phyloP scores from a whole-genome alignment of 1,140 invertebrate species.

The Megathymus violae region DNA sequence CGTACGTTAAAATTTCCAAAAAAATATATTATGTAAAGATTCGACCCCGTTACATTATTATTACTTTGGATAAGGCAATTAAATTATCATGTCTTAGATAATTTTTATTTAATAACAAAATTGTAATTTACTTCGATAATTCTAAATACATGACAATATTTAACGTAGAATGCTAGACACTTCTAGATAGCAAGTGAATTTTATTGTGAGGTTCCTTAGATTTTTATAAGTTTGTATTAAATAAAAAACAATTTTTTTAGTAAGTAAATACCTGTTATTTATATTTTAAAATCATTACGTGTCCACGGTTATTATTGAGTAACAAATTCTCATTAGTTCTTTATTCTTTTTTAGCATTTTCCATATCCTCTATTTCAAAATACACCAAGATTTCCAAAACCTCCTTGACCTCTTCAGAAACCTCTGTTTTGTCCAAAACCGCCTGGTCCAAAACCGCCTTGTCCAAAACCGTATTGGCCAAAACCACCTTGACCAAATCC shows the following conservation, averaged over 20 bases:
- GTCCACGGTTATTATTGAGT: background rate
- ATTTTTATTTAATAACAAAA: too few relatives aligned
- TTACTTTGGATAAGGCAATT: too few relatives aligned
- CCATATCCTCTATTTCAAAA: too few relatives aligned
- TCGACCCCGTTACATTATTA: too few relatives aligned
- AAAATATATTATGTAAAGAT: too few relatives aligned
- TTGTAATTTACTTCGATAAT: conserved; percentile 16
- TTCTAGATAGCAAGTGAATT: background rate
- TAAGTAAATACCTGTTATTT: too few relatives aligned
- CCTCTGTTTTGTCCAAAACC: too few relatives aligned
- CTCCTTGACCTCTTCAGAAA: background rate
- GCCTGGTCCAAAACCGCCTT: too few relatives aligned
- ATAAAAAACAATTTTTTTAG: background rate
- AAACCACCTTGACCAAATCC: too few relatives aligned
- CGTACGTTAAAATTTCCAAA: too few relatives aligned
- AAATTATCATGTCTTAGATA: too few relatives aligned
- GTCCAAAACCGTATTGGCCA: too few relatives aligned
- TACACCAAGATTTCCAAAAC: background rate
- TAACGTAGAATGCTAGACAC: conserved; percentile 5
- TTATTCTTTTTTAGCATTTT: conserved; percentile 1
- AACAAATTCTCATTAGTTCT: background rate
- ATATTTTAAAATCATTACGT: background rate
- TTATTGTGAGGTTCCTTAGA: background rate
- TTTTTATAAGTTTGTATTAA: background rate
- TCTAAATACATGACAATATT: conserved; percentile 11